Conservation (phyloP, 2,797 vertebrate genomes). For the Streptopelia turtur region DNA sequence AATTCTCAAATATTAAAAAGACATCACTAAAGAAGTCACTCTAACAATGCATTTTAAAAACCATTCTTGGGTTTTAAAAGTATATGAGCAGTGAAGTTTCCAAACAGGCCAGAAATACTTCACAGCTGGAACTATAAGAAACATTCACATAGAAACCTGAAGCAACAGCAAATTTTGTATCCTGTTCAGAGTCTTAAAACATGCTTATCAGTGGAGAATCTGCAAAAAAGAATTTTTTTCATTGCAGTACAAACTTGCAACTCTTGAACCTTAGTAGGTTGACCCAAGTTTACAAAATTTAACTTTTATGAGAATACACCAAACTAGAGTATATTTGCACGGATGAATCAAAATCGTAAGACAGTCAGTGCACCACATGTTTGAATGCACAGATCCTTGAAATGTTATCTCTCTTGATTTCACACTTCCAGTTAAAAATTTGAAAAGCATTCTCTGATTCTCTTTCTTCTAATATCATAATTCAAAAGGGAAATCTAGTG, state of each 20-base stretch:
- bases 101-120: background rate
- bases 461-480: background rate
- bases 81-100: background rate
- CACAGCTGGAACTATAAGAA: background rate
- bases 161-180: background rate
- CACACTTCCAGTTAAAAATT: background rate
- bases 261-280: background rate
- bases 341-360: background rate
- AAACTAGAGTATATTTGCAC: background rate
- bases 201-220: background rate
- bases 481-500: background rate
- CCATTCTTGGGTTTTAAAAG: background rate
- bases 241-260: background rate
- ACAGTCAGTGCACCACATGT: background rate
- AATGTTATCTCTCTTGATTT: background rate
- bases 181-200: background rate
- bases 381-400: background rate
- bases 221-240: background rate
- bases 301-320: background rate
- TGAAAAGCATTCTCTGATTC: background rate
- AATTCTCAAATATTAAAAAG: constrained; percentile 9
- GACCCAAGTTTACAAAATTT: background rate
- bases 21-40: background rate
- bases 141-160: background rate
- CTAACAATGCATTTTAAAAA: background rate